Conservation (phyloP, 2,888 invertebrate genomes). For the Catocala sponsa region DNA sequence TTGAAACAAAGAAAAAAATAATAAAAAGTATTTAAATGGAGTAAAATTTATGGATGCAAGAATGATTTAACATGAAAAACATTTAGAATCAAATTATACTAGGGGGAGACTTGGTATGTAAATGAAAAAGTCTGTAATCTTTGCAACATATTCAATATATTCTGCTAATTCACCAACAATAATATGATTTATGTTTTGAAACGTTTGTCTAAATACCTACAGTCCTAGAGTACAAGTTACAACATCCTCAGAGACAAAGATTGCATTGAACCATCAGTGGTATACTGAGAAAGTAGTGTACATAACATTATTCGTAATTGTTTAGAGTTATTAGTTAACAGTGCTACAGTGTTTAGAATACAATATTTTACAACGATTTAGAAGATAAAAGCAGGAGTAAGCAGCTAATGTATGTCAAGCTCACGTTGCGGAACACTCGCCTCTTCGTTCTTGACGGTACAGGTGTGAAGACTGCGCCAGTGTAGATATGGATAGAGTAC, state of each 20-base stretch:
- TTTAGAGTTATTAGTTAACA: slow-evolving; percentile 76
- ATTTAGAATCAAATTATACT: slow-evolving; percentile 62
- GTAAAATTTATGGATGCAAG: slow-evolving; percentile 73
- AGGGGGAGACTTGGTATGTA: slow-evolving; percentile 69
- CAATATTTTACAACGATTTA: slow-evolving; percentile 79
- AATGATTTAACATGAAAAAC: slow-evolving; percentile 70
- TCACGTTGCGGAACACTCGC: slow-evolving; percentile 13
- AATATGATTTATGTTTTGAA: slow-evolving; percentile 59
- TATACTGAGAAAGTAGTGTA: slow-evolving; percentile 80
- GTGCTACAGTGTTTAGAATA: slow-evolving; percentile 80
- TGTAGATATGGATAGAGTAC: slow-evolving; percentile 1
- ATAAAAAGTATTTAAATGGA: slow-evolving; percentile 56
- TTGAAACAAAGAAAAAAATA: slow-evolving; percentile 64
- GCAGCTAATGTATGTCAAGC: slow-evolving; percentile 66
- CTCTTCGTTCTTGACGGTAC: background rate
- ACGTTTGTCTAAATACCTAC: slow-evolving; percentile 69
- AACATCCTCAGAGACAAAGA: slow-evolving; percentile 82
- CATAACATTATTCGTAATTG: slow-evolving; percentile 75
- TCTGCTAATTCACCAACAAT: slow-evolving; percentile 82
- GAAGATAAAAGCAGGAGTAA: slow-evolving; percentile 81
- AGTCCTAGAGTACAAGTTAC: slow-evolving; percentile 65
- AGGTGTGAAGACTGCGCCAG: background rate
- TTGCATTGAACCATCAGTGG: slow-evolving; percentile 84
- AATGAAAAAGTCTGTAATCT: slow-evolving; percentile 81
- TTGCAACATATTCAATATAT: slow-evolving; percentile 86